Percentiles rank a stretch among this genome's conserved stretches.
These are phyloP conservation scores for Epirrhoe alternata DNA, from an alignment of 2,888 invertebrate species.

Conservation along the genomic window DNA sequence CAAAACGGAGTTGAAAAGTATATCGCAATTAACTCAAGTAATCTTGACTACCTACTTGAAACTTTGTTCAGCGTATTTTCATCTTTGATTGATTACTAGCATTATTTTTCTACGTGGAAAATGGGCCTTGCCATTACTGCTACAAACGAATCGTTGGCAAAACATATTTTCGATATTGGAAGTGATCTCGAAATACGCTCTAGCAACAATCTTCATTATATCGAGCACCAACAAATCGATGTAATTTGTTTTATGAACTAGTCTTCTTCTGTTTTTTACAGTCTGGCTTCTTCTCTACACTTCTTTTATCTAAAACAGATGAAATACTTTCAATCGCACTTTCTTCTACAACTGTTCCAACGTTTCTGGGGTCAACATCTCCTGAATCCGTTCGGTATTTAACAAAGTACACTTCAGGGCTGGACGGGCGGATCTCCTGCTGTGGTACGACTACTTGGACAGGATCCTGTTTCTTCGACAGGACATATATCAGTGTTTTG, in stretches of 20 bases:
- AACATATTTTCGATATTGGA: conserved; percentile 6
- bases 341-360: conserved; percentile 28
- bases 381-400: conserved; percentile 70
- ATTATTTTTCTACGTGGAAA: neutral
- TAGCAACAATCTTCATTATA: neutral
- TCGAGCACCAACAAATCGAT: neutral
- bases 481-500: conserved; percentile 90
- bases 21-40: neutral
- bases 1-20: neutral
- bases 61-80: neutral
- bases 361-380: conserved; percentile 42
- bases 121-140: neutral
- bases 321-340: conserved; percentile 39
- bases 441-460: conserved; percentile 54
- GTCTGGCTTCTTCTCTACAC: neutral
- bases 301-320: conserved; percentile 43
- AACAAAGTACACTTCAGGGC: conserved; percentile 91
- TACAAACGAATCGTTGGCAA: conserved; percentile 7
- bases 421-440: conserved; percentile 52
- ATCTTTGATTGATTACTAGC: neutral
- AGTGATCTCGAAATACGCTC: neutral
- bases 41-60: neutral
- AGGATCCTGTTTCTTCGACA: conserved; percentile 89
- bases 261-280: neutral
- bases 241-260: neutral